Percentiles rank a stretch among this genome's conserved stretches.
phyloP scores from a whole-genome alignment of 2,113 vertebrate genomes.

The Larimichthys crocea region DNA sequence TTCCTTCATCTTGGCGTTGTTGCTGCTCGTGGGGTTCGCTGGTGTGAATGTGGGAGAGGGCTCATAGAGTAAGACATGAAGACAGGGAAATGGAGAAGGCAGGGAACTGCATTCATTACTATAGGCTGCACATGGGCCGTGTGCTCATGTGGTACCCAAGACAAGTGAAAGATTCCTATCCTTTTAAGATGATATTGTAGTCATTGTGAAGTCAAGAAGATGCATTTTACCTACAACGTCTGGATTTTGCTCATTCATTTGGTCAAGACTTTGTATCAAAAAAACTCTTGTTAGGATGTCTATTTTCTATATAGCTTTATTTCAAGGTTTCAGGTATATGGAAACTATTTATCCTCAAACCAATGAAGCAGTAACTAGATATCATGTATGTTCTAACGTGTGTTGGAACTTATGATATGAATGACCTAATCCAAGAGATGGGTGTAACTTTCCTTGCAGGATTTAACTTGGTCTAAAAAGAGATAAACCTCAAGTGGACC shows the following conservation, averaged over 20 bases:
- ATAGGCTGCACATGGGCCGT: slow-evolving; percentile 15
- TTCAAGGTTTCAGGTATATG: not conserved
- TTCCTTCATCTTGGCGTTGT: slow-evolving; percentile 64
- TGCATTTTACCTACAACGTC: not conserved
- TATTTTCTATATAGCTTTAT: not conserved
- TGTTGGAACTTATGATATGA: no score
- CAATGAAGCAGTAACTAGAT: not conserved
- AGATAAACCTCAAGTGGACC: not conserved
- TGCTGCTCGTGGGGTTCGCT: slow-evolving; percentile 36
- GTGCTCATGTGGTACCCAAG: slow-evolving; percentile 12
- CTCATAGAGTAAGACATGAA: slow-evolving; percentile 27
- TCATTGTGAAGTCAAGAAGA: not conserved
- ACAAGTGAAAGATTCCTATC: slow-evolving; percentile 10
- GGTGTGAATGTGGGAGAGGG: slow-evolving; percentile 46
- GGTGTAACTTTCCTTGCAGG: not conserved
- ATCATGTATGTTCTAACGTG: no score
- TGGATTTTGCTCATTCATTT: not conserved
- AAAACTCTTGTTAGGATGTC: not conserved
- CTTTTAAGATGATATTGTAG: not conserved
- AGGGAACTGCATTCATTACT: slow-evolving; percentile 8
- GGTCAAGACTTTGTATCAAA: not conserved
- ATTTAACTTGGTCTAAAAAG: not conserved
- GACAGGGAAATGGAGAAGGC: slow-evolving; percentile 28
- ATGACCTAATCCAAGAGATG: not conserved
- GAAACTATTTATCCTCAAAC: not conserved